Evolutionary conservation across 2,797 vertebrate genomes (phyloP), one percentile per base, ranked within the genome.

Genomic region (Squalus acanthias): DNA sequence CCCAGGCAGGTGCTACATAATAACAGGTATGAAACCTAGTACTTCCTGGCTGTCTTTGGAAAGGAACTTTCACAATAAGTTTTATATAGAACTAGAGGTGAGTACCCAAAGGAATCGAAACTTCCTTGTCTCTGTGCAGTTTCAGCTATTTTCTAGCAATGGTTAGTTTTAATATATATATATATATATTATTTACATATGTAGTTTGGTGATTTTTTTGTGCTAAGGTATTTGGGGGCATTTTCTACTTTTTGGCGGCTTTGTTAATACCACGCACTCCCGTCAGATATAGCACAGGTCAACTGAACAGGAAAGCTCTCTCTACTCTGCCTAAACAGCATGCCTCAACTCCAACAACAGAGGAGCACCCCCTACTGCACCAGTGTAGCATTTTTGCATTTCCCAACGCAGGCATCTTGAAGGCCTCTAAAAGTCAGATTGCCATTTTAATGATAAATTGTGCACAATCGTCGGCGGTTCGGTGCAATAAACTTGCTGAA

Each of bases 351-450:
- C 26, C 46, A 50, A 53, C 24, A 24, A 50, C 67, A 95, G 46
- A 50, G 69, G 69, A 95, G 94, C 70, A 95, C 94, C 94, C 69
- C 69, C 94, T 95, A 50, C 94, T 95, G 94, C 67, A 74, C 46
- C 57, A 95, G 5, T 72, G 69, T 46, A 67, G 70, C 46, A 95
- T 72, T 95, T 74, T 95, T 26, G 29, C 63, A 3, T 39, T 39
- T 63, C 33, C 29, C 39, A 17, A 22, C 15, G 65, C 20, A 60
- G 57, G 46, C 82, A 60, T 26, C 24, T n/a, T 65, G n/a, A 93
- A 39, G 33, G 26, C 17, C n/a, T 53, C 46, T 20, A 95, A 22
- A 72, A 6, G 26, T 50, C 39, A 53, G 13, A 74, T 57, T 74
- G 94, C 39, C 5, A 57, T 46, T 69, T 93, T 46, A 93, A 53